Evolutionary conservation across 2,888 invertebrate species (phyloP), one percentile per base, ranked within the genome.

Genomic region (Volucella zonaria): DNA sequence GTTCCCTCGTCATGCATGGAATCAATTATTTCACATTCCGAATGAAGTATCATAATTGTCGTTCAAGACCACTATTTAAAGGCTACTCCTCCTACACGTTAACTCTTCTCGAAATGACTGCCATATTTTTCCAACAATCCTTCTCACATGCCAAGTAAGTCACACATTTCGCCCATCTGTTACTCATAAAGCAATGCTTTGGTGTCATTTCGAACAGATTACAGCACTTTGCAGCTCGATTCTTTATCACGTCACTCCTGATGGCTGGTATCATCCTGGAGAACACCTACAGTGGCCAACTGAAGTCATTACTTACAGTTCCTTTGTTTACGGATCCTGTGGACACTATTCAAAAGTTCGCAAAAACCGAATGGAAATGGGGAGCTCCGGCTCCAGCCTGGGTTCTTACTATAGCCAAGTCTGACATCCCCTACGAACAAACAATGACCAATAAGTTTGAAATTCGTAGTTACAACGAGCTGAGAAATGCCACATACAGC

Each of bases 91-190:
- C 82, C 8, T 80, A 88, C 23, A 85, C 88, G 18, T 87, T 88
- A 12, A 88, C 90, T 0, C 8, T 88, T 15, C 76, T 91, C 14
- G 89, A 91, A 52, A 89, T 90, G 51, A 89, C 89, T 80, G 90
- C 91, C 0, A 87, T 91, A 23, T 91, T 91, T 62, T 89, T 91
- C 80, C 91, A 91, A 61, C 91, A 91, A 75, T 89, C 91, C 8
- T 90, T 90, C 23, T 88, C 89, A 2, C 88, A 88, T 9, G 73
- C 88, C 3, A 87, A 87, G 91, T 91, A 77, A 15, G 70, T 78
- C 8, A 3, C 0, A 51, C n/a, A 9, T 23, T 18, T 9, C 8
- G 1, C 2, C 18, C 31, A 0, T 4, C 0, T 18, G 15, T 6
- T 3, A 12, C 2, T 2, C 0, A 0, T 51, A 73, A 11, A 14